Base-by-base conservation (phyloP, 2,888 invertebrate genomes). In the Xylota sylvarum region DNA sequence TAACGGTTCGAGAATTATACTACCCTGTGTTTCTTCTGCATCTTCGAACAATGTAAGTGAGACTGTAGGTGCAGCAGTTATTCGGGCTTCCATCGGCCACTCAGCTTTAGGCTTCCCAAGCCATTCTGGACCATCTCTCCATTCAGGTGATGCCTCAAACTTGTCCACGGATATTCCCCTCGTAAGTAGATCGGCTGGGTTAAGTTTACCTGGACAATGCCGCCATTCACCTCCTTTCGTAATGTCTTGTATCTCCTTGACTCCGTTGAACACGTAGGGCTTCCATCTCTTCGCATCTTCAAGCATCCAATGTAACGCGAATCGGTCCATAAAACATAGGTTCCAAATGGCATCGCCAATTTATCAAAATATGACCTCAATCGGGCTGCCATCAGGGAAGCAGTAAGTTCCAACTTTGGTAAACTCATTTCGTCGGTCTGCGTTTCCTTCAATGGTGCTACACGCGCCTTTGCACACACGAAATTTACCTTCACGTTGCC, bases 191-290 rank as follows among this genome's bases (percentile, higher is more conserved):
- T 40, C 46, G 7, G 46, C 64, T 17, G 46, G 46, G 14, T 46
- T 46, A 1, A 7, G 14, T n/a, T 14, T 64, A 5, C 32, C 46
- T 9, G 67, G 27, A 12, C 65, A 65, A 32, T 76, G 65, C 2
- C 58, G 23, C 65, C 67, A 76, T 19, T 76, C 58, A 5, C 17
- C 48, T 10, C 14, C 1, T 43, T 67, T 14, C 4, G 58, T 76
- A 14, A 67, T n/a, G 37, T 76, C 58, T 27, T 76, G 65, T 37
- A 76, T 65, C 12, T 65, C 65, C 50, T 50, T 65, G 12, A 76
- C 56, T 6, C n/a, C n/a, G n/a, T n/a, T n/a, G n/a, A n/a, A n/a
- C n/a, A n/a, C 67, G 35, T 58, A 60, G 12, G 76, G 14, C 32
- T 65, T 65, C 64, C 48, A 65, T 7, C 46, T 32, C 14, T 14